Evolutionary conservation across 2,113 vertebrate species (phyloP), one percentile per base, ranked within the genome.

Genomic region (Dissostichus mawsoni): DNA sequence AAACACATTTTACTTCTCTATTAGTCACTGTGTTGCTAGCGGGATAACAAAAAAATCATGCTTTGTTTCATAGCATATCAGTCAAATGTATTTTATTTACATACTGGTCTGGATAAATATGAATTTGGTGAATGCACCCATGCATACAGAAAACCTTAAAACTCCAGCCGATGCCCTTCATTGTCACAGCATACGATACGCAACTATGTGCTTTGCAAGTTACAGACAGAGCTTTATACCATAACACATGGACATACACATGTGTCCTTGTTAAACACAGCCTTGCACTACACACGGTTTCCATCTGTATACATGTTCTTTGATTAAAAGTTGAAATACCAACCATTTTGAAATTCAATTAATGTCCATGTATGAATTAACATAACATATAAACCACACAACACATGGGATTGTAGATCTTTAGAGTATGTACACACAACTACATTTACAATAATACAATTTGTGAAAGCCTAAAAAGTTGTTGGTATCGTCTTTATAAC

Each of bases 371-470:
- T 50, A 63, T 85, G 76, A 85, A 88, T 89, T 81, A 76, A 92
- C 82, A 80, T 68, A 76, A 92, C 58, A 50, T 84, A 85, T 74
- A 88, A 92, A 92, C 57, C 87, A 91, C 89, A 92, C 84, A 82
- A 87, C 83, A 83, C 84, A 92, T 83, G 88, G 53, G 83, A 92
- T 72, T 76, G 81, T 84, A 82, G 83, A 86, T 82, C 52, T 91
- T 80, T 81, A 81, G 88, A 93, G 74, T 92, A 94, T 94, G 88
- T 93, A 95, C 92, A 92, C 90, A 87, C 82, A 71, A 81, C 76
- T 93, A 94, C 93, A 94, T 94, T 95, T 94, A 95, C 94, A 94
- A 89, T 92, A 91, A 92, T 90, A 93, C 90, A 93, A 71, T 83
- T 83, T 80, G 68, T 84, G 79, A 89, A 86, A 88, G 82, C 70